Evolutionary conservation across 2,797 vertebrate species (phyloP).

Genomic region (Neopelma chrysocephalum): DNA sequence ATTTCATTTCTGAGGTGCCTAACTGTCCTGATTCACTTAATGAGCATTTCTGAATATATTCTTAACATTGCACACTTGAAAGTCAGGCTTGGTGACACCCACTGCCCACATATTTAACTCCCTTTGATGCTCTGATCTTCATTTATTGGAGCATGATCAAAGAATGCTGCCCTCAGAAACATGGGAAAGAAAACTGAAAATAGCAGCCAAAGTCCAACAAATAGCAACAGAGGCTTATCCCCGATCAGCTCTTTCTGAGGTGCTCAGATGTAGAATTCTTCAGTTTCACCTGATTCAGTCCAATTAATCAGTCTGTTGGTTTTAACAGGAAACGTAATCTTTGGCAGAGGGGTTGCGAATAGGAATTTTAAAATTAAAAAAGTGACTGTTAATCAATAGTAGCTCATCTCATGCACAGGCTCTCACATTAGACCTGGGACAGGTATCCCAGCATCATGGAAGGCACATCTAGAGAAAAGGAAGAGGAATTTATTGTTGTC

Average conservation of each 20-base stretch:
- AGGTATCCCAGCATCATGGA: neutral
- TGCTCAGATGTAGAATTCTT: neutral
- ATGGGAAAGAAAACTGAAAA: neutral
- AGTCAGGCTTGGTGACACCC: constrained; percentile 25
- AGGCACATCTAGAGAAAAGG: neutral
- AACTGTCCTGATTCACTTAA: constrained; percentile 1
- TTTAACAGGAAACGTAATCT: neutral
- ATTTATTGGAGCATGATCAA: constrained; percentile 57
- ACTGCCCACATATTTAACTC: constrained; percentile 46
- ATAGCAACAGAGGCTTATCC: neutral
- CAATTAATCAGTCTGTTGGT: neutral
- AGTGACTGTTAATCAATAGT: neutral
- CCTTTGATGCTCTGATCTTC: constrained; percentile 61
- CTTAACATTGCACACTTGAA: constrained; percentile 25
- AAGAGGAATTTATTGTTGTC: neutral
- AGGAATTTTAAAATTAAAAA: neutral
- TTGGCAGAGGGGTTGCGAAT: neutral
- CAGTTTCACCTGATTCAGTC: neutral
- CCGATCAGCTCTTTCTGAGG: neutral
- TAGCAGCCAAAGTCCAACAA: constrained; percentile 7
- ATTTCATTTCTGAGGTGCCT: neutral
- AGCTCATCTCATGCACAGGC: neutral
- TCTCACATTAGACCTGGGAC: neutral
- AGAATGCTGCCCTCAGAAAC: constrained; percentile 16
- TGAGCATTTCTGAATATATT: neutral